Evolutionary conservation across 2,888 invertebrate genomes (phyloP).

Genomic region (Smittia sp.): DNA sequence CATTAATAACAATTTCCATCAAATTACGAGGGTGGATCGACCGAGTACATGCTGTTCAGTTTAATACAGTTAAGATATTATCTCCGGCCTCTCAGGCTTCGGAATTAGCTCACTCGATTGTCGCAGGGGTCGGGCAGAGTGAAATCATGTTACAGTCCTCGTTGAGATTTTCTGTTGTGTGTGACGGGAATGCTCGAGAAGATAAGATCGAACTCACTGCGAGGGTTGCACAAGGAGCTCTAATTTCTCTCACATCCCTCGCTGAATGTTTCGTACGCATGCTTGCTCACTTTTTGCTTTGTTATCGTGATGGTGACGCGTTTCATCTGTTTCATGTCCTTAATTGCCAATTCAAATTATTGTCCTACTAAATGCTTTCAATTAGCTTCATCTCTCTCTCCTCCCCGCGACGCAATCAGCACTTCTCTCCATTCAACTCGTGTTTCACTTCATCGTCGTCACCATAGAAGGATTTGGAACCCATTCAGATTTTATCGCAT

Average conservation of each 20-base stretch:
- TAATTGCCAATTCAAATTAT: conserved; percentile 9
- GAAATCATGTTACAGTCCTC: too few relatives aligned
- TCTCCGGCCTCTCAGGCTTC: background rate
- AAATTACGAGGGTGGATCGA: conserved; percentile 36
- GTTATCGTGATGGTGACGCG: background rate
- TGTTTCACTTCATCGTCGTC: background rate
- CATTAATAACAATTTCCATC: conserved; percentile 33
- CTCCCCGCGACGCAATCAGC: background rate
- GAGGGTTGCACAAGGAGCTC: too few relatives aligned
- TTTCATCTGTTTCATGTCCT: conserved; percentile 9
- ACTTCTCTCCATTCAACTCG: conserved; percentile 3
- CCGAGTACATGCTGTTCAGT: background rate
- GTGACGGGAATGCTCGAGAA: too few relatives aligned
- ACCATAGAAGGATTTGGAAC: too few relatives aligned
- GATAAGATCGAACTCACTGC: too few relatives aligned
- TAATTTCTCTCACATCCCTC: background rate
- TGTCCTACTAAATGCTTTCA: conserved; percentile 17
- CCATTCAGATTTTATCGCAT: background rate
- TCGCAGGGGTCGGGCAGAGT: too few relatives aligned
- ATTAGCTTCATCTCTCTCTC: conserved; percentile 23
- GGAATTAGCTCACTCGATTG: background rate
- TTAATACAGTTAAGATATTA: too few relatives aligned
- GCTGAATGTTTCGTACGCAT: background rate
- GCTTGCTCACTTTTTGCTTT: background rate
- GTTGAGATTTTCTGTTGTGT: too few relatives aligned